Evolutionary conservation across 2,888 invertebrate genomes (phyloP).

Genomic region (Zhuqinia jingwanae): DNA sequence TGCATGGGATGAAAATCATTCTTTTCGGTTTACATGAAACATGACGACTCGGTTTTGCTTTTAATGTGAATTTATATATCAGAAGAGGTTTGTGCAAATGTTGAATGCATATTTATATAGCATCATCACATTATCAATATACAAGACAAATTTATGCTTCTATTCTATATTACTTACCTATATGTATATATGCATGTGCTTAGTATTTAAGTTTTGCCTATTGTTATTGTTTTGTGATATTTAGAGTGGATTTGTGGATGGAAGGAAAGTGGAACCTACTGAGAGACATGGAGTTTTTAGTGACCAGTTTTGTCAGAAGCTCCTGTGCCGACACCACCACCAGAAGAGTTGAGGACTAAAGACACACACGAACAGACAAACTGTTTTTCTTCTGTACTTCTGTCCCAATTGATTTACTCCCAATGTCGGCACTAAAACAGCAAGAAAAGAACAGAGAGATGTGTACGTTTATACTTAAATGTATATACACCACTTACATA

Average conservation of each 20-base stretch:
- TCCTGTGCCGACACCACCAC: conserved; percentile 70
- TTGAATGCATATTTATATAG: too few species aligned
- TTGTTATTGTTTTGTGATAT: conserved; percentile 7
- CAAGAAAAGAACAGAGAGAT: conserved; percentile 57
- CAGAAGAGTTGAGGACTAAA: conserved; percentile 46
- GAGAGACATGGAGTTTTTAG: conserved; percentile 65
- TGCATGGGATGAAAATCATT: background rate
- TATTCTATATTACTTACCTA: too few species aligned
- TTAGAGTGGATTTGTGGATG: background rate
- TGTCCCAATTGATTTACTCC: conserved; percentile 73
- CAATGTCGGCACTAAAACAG: conserved; percentile 70
- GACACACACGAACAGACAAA: conserved; percentile 48
- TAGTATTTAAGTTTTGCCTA: conserved; percentile 20
- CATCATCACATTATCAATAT: too few species aligned
- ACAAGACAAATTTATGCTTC: too few species aligned
- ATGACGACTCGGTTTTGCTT: too few species aligned
- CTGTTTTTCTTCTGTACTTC: conserved; percentile 60
- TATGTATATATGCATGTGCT: background rate
- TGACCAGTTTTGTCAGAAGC: conserved; percentile 74
- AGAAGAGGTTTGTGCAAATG: too few species aligned
- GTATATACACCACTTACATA: background rate
- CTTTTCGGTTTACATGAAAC: background rate
- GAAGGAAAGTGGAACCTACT: conserved; percentile 66
- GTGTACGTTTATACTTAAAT: too few species aligned
- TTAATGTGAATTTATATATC: too few species aligned